phyloP scores from a whole-genome alignment of 2,113 vertebrate genomes.

The Chauna torquata region DNA sequence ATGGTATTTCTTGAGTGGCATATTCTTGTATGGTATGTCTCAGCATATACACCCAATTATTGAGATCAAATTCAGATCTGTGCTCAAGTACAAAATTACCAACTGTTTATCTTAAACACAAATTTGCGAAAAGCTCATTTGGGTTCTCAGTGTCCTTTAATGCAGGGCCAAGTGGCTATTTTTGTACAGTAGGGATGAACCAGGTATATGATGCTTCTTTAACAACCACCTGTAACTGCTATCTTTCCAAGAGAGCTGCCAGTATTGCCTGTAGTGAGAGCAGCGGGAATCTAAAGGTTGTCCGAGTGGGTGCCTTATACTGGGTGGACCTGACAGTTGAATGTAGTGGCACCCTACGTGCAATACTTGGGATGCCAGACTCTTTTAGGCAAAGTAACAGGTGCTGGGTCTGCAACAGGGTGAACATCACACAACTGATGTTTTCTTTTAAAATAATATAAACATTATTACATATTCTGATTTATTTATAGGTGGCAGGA shows the following conservation, averaged over 20 bases:
- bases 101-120: background rate
- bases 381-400: background rate
- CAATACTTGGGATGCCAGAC: background rate
- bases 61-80: background rate
- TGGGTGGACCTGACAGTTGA: background rate
- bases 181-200: background rate
- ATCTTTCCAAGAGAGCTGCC: background rate
- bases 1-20: too few species aligned
- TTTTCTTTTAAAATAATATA: background rate
- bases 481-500: background rate
- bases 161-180: rapidly evolving
- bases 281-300: rapidly evolving
- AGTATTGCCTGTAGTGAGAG: background rate
- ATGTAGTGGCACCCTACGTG: background rate
- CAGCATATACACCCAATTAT: rapidly evolving
- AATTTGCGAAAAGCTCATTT: background rate
- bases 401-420: background rate
- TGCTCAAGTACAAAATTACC: background rate
- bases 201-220: background rate
- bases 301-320: background rate
- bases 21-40: too few species aligned
- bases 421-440: background rate
- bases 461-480: background rate
- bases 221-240: background rate
- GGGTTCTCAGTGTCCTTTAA: background rate